phyloP scores from a whole-genome alignment of 2,888 invertebrate species.

The Conchocele bisecta region DNA sequence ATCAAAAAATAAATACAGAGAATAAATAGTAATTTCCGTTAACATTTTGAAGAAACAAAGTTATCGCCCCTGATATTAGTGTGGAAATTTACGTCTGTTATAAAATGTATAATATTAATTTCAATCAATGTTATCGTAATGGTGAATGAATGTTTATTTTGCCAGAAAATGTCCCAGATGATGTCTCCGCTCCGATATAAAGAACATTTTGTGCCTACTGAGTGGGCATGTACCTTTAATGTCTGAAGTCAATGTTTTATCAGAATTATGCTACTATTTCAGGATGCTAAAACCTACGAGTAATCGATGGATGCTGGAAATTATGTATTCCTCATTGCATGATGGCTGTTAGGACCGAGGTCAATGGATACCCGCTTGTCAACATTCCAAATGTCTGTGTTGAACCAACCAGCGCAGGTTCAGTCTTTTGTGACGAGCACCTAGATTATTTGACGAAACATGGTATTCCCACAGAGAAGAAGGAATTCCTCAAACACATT shows the following conservation, averaged over 20 bases:
- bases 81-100: no score
- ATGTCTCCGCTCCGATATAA: no score
- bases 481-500: conserved; percentile 14
- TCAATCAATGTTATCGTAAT: no score
- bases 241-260: not conserved
- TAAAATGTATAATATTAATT: no score
- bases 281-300: conserved; percentile 20
- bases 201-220: not conserved
- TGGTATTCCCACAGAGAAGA: conserved; percentile 7
- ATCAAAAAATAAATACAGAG: no score
- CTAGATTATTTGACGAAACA: not conserved
- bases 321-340: conserved; percentile 19
- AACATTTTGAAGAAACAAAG: no score
- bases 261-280: not conserved
- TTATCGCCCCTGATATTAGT: no score
- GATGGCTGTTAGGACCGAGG: conserved; percentile 13
- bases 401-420: conserved; percentile 3
- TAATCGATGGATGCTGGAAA: conserved; percentile 27
- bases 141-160: no score
- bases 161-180: no score
- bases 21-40: no score
- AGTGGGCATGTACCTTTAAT: not conserved
- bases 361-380: conserved; percentile 15
- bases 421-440: conserved; percentile 21
- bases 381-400: conserved; percentile 16